Evolutionary conservation across 2,888 invertebrate genomes (phyloP).

Genomic region (Drymonia ruficornis): DNA sequence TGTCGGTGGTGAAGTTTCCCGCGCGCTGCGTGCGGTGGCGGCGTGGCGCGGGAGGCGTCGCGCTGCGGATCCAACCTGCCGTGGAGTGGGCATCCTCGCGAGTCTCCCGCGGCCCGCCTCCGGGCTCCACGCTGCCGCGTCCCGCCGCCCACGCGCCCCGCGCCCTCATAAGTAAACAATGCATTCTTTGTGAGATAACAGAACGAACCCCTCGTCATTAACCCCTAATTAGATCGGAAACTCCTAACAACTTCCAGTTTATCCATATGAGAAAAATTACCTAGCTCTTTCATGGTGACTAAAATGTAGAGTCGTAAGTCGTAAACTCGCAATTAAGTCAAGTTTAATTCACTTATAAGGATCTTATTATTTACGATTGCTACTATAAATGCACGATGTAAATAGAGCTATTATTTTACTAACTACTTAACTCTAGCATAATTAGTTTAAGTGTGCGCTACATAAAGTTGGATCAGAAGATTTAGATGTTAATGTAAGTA

Average conservation of each 20-base stretch:
- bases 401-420: constrained; percentile 37
- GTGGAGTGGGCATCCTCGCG: constrained; percentile 65
- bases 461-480: constrained; percentile 25
- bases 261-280: not conserved
- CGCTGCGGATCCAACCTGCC: constrained; percentile 60
- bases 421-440: constrained; percentile 18
- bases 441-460: constrained; percentile 19
- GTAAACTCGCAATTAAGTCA: constrained; percentile 17
- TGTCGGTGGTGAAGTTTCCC: constrained; percentile 39
- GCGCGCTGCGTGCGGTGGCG: constrained; percentile 31
- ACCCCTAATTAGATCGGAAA: constrained; percentile 33
- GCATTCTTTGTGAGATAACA: constrained; percentile 43
- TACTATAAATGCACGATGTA: constrained; percentile 18
- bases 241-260: constrained; percentile 11
- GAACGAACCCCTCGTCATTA: constrained; percentile 31
- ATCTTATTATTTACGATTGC: constrained; percentile 14
- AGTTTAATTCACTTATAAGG: constrained; percentile 25
- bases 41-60: constrained; percentile 60
- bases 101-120: constrained; percentile 68
- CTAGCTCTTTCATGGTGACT: not conserved
- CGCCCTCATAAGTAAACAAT: constrained; percentile 47
- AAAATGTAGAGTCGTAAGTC: constrained; percentile 10
- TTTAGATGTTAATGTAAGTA: constrained; percentile 46
- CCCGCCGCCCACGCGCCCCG: constrained; percentile 54
- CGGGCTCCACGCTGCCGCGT: constrained; percentile 46